A percentile compares a stretch with the other conserved stretches of the same genome.
These are phyloP conservation scores for Acanthurus lineatus DNA, from an alignment of 2,797 vertebrate genomes.

Conservation along the genomic window DNA sequence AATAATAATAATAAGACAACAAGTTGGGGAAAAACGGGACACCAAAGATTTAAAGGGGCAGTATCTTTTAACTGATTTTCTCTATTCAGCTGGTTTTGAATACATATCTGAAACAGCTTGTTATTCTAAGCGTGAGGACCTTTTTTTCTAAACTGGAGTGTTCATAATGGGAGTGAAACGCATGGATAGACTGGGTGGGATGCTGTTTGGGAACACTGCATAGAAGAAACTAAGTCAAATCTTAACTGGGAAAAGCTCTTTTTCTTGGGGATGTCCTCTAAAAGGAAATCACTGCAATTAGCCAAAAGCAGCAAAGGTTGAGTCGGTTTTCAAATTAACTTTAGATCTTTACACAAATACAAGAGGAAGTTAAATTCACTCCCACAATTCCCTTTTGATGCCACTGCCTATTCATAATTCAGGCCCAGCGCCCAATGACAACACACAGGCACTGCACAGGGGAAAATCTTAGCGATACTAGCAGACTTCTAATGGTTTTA, in stretches of 20 bases:
- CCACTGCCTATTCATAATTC: conserved; percentile 54
- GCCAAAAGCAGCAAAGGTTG: conserved; percentile 45
- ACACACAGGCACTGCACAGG: conserved; percentile 45
- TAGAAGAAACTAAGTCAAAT: conserved; percentile 53
- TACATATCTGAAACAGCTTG: conserved; percentile 30
- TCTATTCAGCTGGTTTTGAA: conserved; percentile 7
- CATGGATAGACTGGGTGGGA: conserved; percentile 40
- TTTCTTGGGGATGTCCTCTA: conserved; percentile 20
- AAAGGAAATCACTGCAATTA: conserved; percentile 36
- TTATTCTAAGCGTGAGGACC: conserved; percentile 53
- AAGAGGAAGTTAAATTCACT: conserved; percentile 56
- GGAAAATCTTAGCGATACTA: conserved; percentile 47
- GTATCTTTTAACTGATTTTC: conserved; percentile 74
- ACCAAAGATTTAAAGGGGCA: conserved; percentile 80
- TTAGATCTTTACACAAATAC: conserved; percentile 47
- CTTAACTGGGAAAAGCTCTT: not conserved
- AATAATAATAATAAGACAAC: conserved; percentile 7
- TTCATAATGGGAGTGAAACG: conserved; percentile 80
- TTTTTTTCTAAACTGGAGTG: conserved; percentile 79
- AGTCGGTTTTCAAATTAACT: conserved; percentile 40
- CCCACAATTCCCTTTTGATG: conserved; percentile 76
- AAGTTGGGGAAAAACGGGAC: conserved; percentile 56
- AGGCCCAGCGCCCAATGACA: conserved; percentile 48
- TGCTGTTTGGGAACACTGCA: conserved; percentile 56
- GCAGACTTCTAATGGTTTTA: conserved; percentile 45